These are phyloP conservation scores for Drosophila funebris DNA, from an alignment of 1,140 invertebrate species.

Conservation along the genomic window DNA sequence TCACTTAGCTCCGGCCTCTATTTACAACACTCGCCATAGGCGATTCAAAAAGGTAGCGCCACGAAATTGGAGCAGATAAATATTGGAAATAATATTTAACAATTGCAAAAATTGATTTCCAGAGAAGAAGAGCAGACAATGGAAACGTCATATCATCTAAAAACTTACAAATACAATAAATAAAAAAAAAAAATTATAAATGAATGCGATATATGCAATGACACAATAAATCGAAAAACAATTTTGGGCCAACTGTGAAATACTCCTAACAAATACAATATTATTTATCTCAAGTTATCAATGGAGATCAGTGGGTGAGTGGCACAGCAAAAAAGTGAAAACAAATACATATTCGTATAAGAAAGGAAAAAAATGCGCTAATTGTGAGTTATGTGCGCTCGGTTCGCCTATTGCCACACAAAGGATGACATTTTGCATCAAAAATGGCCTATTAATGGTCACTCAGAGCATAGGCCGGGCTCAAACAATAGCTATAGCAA, in stretches of 20 bases:
- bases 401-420: constrained; percentile 45
- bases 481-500: constrained; percentile 46
- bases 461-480: constrained; percentile 41
- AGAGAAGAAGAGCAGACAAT: constrained; percentile 37
- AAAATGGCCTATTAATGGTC: constrained; percentile 73
- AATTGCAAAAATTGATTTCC: constrained; percentile 58
- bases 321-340: constrained; percentile 34
- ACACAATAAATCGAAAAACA: constrained; percentile 68
- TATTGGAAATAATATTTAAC: constrained; percentile 49
- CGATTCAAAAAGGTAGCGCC: constrained; percentile 30
- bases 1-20: constrained; percentile 42
- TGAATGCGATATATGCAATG: constrained; percentile 60
- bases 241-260: constrained; percentile 36
- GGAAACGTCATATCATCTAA: constrained; percentile 37
- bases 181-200: constrained; percentile 33
- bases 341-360: constrained; percentile 1
- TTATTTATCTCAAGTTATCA: constrained; percentile 60
- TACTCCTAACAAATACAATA: constrained; percentile 30
- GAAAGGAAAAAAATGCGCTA: constrained; percentile 43
- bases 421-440: constrained; percentile 63
- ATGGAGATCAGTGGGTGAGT: constrained; percentile 71
- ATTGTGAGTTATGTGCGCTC: constrained; percentile 55
- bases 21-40: constrained; percentile 26
- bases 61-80: constrained; percentile 73
- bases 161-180: constrained; percentile 29